A percentile compares a stretch with the other conserved stretches of the same genome.
Conservation (phyloP, 2,888 invertebrate species). For the Drosophila seclusa region DNA sequence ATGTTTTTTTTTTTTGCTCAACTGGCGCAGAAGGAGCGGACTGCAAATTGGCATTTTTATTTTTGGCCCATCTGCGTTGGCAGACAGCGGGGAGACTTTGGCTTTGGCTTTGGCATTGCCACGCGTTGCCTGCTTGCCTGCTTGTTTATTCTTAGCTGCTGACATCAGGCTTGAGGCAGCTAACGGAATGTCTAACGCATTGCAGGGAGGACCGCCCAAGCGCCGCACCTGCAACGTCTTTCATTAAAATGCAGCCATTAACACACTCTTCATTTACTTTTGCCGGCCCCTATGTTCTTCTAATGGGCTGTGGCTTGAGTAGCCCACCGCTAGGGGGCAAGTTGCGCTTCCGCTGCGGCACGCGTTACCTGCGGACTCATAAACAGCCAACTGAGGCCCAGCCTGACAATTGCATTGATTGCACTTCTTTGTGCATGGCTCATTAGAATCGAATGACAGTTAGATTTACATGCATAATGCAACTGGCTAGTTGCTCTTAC, state of each 20-base stretch:
- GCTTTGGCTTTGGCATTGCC: constrained; percentile 35
- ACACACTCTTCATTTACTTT: constrained; percentile 13
- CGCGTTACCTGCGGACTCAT: constrained; percentile 31
- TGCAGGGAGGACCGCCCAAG: constrained; percentile 34
- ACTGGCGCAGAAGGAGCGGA: not conserved
- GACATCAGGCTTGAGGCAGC: constrained; percentile 38
- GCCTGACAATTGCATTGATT: constrained; percentile 40
- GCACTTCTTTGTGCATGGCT: constrained; percentile 8
- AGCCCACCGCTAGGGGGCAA: not conserved
- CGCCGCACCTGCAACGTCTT: constrained; percentile 49
- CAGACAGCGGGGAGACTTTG: constrained; percentile 73
- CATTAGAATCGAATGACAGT: constrained; percentile 28
- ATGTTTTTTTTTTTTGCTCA: constrained; percentile 29
- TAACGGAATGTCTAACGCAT: constrained; percentile 53
- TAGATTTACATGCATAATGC: constrained; percentile 21
- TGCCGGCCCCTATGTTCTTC: constrained; percentile 8
- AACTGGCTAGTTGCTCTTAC: not conserved
- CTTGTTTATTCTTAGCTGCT: constrained; percentile 50
- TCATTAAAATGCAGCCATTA: constrained; percentile 64
- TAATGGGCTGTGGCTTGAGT: constrained; percentile 20
- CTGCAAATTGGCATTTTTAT: constrained; percentile 66
- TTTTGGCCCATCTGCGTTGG: constrained; percentile 49
- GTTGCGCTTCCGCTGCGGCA: constrained; percentile 33
- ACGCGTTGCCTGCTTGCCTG: constrained; percentile 3
- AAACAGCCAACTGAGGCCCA: constrained; percentile 13